phyloP scores from a whole-genome alignment of 2,113 vertebrate species.

The Lepidothrix coronata region DNA sequence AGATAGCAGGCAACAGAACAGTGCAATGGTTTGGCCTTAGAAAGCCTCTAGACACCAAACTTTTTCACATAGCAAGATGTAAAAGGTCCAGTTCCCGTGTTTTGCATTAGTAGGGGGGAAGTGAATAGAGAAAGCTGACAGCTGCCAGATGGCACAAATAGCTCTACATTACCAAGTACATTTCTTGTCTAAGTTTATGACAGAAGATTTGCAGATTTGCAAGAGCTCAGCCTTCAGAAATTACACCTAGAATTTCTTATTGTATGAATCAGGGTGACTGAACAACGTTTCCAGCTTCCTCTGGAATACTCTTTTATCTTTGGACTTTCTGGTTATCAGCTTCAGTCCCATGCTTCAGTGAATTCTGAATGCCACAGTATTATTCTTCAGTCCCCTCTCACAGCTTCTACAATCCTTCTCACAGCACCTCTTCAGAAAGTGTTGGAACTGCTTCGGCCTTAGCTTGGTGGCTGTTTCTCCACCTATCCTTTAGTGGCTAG shows the following conservation, averaged over 20 bases:
- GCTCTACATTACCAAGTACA: constrained; percentile 50
- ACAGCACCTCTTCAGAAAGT: background rate
- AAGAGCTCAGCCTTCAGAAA: constrained; percentile 43
- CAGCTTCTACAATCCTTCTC: background rate
- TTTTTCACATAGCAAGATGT: constrained; percentile 17
- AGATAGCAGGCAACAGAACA: constrained; percentile 15
- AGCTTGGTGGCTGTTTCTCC: background rate
- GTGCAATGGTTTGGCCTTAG: constrained; percentile 36
- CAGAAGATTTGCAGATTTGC: constrained; percentile 56
- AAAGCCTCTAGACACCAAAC: constrained; percentile 36
- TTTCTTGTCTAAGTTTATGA: constrained; percentile 55
- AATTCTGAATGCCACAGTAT: background rate
- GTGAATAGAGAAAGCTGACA: constrained; percentile 61
- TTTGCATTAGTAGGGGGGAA: constrained; percentile 64
- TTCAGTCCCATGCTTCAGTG: background rate
- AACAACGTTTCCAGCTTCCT: background rate
- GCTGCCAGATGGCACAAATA: constrained; percentile 70
- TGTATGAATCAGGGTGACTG: background rate
- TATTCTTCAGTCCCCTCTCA: background rate
- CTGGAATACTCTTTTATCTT: background rate
- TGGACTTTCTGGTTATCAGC: background rate
- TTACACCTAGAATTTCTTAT: background rate
- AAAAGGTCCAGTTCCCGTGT: constrained; percentile 58
- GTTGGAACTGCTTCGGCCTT: background rate
- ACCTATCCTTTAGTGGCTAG: background rate